These are phyloP conservation scores for Malacoraja senta DNA, from an alignment of 2,797 vertebrate genomes.

Conservation along the genomic window DNA sequence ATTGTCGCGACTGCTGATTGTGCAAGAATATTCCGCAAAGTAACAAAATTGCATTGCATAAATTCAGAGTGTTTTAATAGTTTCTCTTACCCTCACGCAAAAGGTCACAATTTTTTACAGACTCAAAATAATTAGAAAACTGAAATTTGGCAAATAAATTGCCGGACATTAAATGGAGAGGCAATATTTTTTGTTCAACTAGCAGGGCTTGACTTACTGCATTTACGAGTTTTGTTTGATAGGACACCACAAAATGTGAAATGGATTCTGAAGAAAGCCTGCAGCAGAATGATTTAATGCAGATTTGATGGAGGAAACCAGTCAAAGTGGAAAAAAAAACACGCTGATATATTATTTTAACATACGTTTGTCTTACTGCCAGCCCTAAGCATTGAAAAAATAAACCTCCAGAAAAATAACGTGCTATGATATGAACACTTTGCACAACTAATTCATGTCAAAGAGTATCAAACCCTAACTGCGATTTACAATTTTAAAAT, in stretches of 20 bases:
- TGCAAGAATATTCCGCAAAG: slow-evolving; percentile 33
- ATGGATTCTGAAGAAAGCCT: slow-evolving; percentile 34
- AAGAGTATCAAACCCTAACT: not conserved
- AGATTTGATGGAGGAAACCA: slow-evolving; percentile 7
- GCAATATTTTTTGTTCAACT: slow-evolving; percentile 37
- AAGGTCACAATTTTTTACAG: slow-evolving; percentile 37
- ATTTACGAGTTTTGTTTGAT: slow-evolving; percentile 38
- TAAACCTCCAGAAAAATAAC: not conserved
- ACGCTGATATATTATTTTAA: slow-evolving; percentile 7
- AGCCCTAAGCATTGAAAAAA: not conserved
- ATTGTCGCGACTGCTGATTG: slow-evolving; percentile 23
- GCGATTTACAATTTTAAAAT: not conserved
- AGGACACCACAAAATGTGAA: slow-evolving; percentile 31
- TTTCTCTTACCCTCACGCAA: slow-evolving; percentile 37
- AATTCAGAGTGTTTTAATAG: slow-evolving; percentile 36
- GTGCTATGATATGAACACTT: not conserved
- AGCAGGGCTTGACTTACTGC: slow-evolving; percentile 32
- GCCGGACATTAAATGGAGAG: slow-evolving; percentile 36
- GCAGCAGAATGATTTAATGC: slow-evolving; percentile 31
- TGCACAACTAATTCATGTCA: not conserved
- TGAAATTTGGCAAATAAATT: slow-evolving; percentile 38
- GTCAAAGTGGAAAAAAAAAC: not conserved
- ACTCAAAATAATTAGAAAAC: slow-evolving; percentile 37
- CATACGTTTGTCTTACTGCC: not conserved
- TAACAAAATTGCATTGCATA: slow-evolving; percentile 38